These are phyloP conservation scores for Agriotes lineatus DNA, from an alignment of 2,888 invertebrate species.

Conservation along the genomic window DNA sequence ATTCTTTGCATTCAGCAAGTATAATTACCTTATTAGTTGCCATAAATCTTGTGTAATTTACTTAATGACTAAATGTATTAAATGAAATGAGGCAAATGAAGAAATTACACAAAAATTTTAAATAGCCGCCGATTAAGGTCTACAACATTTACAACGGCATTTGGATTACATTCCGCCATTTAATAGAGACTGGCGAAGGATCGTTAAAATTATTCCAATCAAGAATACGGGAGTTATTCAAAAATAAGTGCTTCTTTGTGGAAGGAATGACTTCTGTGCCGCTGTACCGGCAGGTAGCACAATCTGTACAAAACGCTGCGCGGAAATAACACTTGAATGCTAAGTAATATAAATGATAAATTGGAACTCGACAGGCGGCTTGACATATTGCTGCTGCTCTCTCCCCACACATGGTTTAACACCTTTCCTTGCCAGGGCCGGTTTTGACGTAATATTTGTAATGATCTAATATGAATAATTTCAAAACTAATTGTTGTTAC, in stretches of 20 bases:
- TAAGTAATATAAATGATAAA: constrained; percentile 42
- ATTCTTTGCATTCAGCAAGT: background rate
- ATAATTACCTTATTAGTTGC: background rate
- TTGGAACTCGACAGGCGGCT: constrained; percentile 41
- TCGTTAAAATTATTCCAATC: constrained; percentile 13
- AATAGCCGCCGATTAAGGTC: background rate
- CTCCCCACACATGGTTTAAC: constrained; percentile 35
- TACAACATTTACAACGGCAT: background rate
- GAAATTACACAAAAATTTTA: background rate
- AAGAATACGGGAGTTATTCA: background rate
- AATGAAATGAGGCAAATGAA: background rate
- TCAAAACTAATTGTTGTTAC: too few species aligned
- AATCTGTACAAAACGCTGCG: constrained; percentile 26
- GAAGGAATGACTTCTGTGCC: constrained; percentile 4
- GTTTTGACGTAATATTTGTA: too few species aligned
- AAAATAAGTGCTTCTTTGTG: constrained; percentile 2
- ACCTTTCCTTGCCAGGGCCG: constrained; percentile 32
- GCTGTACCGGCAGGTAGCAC: constrained; percentile 14
- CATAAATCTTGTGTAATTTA: background rate
- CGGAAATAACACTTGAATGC: constrained; percentile 32
- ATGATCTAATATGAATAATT: too few species aligned
- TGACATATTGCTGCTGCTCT: constrained; percentile 32
- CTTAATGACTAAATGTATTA: background rate
- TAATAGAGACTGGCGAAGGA: background rate
- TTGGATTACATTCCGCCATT: background rate